Conservation (phyloP, 2,797 vertebrate species). For the Chiroxiphia lanceolata region DNA sequence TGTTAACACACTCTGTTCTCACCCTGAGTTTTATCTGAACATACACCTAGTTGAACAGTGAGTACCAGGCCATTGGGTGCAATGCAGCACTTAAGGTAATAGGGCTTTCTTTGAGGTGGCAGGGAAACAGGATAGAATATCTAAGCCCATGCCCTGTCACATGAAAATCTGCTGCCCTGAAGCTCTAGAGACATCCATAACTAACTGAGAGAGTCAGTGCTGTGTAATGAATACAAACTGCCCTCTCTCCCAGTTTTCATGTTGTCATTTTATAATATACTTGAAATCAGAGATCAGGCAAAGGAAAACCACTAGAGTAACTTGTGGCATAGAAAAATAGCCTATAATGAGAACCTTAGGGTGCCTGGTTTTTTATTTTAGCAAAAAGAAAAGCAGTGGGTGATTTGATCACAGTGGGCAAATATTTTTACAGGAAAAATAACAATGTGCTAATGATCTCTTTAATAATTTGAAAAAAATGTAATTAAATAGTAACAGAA, state of each 20-base stretch:
- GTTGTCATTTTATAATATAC: neutral
- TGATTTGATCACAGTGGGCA: neutral
- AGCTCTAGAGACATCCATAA: neutral
- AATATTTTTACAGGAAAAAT: neutral
- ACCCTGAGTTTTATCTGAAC: neutral
- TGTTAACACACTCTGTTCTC: neutral
- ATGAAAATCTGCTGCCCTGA: neutral
- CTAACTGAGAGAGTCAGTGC: neutral
- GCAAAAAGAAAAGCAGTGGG: neutral
- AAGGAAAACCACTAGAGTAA: neutral
- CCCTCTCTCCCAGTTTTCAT: neutral
- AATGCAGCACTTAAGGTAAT: neutral
- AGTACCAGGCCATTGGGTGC: neutral
- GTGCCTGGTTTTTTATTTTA: neutral
- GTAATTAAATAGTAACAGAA: neutral
- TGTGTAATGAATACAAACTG: neutral
- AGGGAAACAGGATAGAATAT: neutral
- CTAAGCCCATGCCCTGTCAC: neutral
- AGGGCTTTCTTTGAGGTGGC: neutral
- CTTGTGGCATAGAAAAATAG: neutral
- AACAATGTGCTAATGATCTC: neutral
- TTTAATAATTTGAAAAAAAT: neutral
- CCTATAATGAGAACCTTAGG: neutral
- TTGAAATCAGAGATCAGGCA: neutral
- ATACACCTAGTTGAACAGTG: fast-evolving